phyloP scores from a whole-genome alignment of 1,140 invertebrate species.

The Schmidtea mediterranea region DNA sequence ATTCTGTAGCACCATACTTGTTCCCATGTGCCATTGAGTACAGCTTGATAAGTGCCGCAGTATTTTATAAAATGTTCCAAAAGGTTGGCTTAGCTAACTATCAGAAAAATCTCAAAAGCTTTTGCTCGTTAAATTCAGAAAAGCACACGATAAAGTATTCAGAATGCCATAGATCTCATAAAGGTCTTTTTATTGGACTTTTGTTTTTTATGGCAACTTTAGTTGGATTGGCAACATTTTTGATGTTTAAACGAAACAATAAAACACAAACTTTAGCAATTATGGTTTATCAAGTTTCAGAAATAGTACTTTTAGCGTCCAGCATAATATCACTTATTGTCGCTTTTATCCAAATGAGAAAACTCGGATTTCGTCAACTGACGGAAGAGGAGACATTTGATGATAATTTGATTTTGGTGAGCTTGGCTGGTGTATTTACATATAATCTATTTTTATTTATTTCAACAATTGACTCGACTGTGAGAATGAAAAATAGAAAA shows the following conservation, averaged over 20 bases:
- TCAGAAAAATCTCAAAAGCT: background rate
- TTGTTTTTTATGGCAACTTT: background rate
- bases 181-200: background rate
- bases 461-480: background rate
- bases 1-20: slow-evolving; percentile 54
- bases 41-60: slow-evolving; percentile 72
- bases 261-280: background rate
- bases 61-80: slow-evolving; percentile 28
- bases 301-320: background rate
- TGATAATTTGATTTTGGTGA: background rate
- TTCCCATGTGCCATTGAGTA: slow-evolving; percentile 90
- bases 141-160: background rate
- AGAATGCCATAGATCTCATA: background rate
- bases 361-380: background rate
- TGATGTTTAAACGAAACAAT: background rate
- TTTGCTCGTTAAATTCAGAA: no score
- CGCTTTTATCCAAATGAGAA: background rate
- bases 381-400: background rate
- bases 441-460: slow-evolving; percentile 1
- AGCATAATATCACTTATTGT: background rate
- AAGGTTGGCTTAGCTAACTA: slow-evolving; percentile 14
- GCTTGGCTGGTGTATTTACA: background rate
- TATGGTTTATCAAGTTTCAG: background rate
- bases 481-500: no score
- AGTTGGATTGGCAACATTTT: background rate